A percentile compares a stretch with the other conserved stretches of the same genome.
These are phyloP conservation scores for rabbit (Oryctolagus cuniculus) DNA, from an alignment of 2,113 vertebrate species.

Conservation along the genomic window mOryCun1.1 NC_091435.1:168878501-168879000, in stretches of 20 bases:
- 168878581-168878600: too few species aligned
- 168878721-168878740: background rate
- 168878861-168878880: background rate
- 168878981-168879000: background rate
- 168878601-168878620: background rate
- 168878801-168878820: background rate
- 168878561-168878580: too few species aligned
- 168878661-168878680: background rate
- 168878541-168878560: too few species aligned
- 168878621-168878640: background rate
- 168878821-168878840: background rate
- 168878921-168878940: background rate
- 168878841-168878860: background rate
- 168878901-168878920: slow-evolving; percentile 55
- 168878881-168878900: background rate
- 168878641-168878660: background rate
- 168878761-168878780: background rate
- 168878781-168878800: background rate
- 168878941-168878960: background rate
- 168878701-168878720: background rate
- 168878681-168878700: background rate
- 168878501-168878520: too few species aligned
- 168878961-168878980: background rate
- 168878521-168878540: too few species aligned
- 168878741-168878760: background rate